Evolutionary conservation across 2,888 invertebrate species (phyloP), one percentile per base, ranked within the genome.

Genomic region (Thyatira batis): DNA sequence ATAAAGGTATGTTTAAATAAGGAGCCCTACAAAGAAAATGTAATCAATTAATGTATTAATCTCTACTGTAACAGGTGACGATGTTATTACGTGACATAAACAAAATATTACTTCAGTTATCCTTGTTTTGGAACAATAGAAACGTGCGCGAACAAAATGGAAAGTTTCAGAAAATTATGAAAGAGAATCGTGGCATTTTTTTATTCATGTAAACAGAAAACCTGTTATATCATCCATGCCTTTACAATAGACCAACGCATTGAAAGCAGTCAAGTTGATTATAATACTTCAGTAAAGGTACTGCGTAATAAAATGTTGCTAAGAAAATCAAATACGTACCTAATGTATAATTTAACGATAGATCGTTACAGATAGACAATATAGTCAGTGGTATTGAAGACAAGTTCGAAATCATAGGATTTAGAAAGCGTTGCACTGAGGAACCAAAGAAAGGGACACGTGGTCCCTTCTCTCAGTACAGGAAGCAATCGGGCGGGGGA

Each of bases 401-500:
- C n/a, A n/a, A n/a, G n/a, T n/a, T n/a, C n/a, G n/a, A n/a, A n/a
- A n/a, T n/a, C n/a, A n/a, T n/a, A 8, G 46, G n/a, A 9, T 9
- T 17, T n/a, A 48, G 11, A n/a, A n/a, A 43, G 46, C 20, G n/a
- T 5, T 48, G 9, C 11, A 10, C 3, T 13, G 27, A 48, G 46
- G 51, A 69, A n/a, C n/a, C n/a, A n/a, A n/a, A 59, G 63, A 61
- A 59, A 54, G 69, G 59, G 71, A 78, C 77, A 79, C 80, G 80
- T 84, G 82, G 72, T 62, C 57, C 20, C 23, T 46, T 53, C 66
- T 66, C 63, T 66, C 73, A 55, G 67, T 71, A 75, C 85, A 87
- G 87, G 87, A 87, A 87, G 84, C 80, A 73, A 83, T 80, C 71
- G 61, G 67, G 61, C 65, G 71, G 69, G 69, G 67, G 65, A 66